Base-by-base conservation (phyloP, 35 echinoderm and acorn worm species). In the Amphiura filiformis region DNA sequence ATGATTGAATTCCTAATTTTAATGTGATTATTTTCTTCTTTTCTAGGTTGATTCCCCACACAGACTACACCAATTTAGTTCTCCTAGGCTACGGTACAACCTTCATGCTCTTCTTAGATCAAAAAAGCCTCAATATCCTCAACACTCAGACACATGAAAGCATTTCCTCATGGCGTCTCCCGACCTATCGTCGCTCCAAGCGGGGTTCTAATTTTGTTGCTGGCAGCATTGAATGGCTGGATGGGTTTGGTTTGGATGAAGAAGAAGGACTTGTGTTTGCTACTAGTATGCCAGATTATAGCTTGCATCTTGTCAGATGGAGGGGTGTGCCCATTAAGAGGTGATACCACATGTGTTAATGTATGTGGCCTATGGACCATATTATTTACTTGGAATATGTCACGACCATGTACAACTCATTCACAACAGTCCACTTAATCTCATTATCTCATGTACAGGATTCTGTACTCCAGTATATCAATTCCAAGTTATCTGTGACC, bases 231-330 rank as follows among this genome's bases (percentile, higher is more conserved):
- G 83, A 82, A 35, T 96, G 94, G 94, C 77, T 96, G 79, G 80
- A 85, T 57, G 94, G 94, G 1, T 84, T 96, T 78, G 84, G 81
- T 41, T 44, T 86, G 36, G 78, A 96, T n/a, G n/a, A 79, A 3
- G 90, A 96, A 26, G 82, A 82, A 36, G 94, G 94, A 0, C 77
- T 96, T 20, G 94, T 96, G 56, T 96, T 96, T 64, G 94, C 94
- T 30, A 91, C 94, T 33, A 96, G 94, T 37, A 92, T 91, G 57
- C 87, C 94, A 0, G 94, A 96, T 39, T 90, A 92, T 84, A 96
- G 94, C 35, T 57, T 96, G 57, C 94, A 96, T 78, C 87, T 96
- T 36, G 94, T 96, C 1, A 78, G 94, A 23, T 95, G 93, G 93
- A 84, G 61, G 26, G 28, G 28, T n/a, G 15, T 30, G 17, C 11